Evolutionary conservation across 2,113 vertebrate species (phyloP), one percentile per base, ranked within the genome.

Genomic region (Podarcis cretensis): DNA sequence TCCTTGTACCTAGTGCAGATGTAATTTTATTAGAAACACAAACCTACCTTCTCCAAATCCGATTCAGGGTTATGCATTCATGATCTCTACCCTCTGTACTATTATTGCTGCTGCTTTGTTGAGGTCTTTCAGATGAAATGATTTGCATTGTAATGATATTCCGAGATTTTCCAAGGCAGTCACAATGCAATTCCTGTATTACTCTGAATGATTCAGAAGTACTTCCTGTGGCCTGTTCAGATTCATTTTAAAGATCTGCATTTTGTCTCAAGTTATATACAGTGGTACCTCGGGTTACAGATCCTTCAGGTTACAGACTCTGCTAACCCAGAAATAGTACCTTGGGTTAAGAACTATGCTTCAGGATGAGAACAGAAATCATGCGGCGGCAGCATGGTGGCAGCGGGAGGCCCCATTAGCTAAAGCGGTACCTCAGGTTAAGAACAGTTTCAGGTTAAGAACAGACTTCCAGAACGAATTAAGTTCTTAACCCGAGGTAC

Each of bases 71-170:
- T 12, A 73, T 2, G 69, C 85, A 71, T 71, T 89, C 89, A 84
- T 85, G 0, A 81, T 87, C n/a, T 25, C 88, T 25, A 68, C 40
- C 81, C 37, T 5, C 35, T 86, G 57, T 89, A 84, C 23, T 48
- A 5, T 54, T 54, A 54, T 81, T 93, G 85, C 35, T 25, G 25
- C 27, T 68, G 40, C 74, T 74, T 76, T 69, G 21, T 77, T 71
- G 25, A 69, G 40, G 79, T 59, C n/a, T 75, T 90, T 74, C 63
- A 76, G 32, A 25, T 37, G 30, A 83, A 86, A 68, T 86, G 71
- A 84, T 37, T 90, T 82, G 74, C 71, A 86, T 77, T 68, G 43
- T 68, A 86, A 68, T 43, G 66, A 71, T 71, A 81, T 69, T 83
- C 77, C 25, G 25, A 79, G 43, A 63, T 23, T n/a, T 66, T 76